Evolutionary conservation across 1,140 invertebrate species (phyloP), one percentile per base, ranked within the genome.

Genomic region (Orchestia grillus): DNA sequence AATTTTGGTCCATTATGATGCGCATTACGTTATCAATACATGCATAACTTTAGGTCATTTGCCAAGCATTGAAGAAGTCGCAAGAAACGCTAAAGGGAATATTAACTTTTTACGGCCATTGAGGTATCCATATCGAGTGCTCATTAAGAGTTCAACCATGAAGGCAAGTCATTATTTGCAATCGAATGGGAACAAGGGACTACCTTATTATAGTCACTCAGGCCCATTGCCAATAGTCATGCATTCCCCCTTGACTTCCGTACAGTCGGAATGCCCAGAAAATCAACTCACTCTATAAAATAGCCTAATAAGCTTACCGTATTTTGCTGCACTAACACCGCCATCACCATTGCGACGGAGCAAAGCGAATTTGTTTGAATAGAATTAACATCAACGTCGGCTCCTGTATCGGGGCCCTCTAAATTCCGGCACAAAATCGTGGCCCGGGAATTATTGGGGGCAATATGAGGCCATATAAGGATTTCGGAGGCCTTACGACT

Each of bases 311-410:
- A 94, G 92, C 92, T 94, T 45, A 94, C 41, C 92, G 92, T 94
- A 94, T 94, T 94, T 94, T 94, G 92, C 92, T 45, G 92, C 92
- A 40, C 92, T 94, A 94, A 94, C 92, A 47, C 92, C 92, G 92
- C 92, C 92, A 94, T 94, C 92, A 94, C 92, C 92, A 94, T 94
- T 94, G 43, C 92, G 44, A 94, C 92, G 43, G 36, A 94, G 92
- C 6, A 94, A 94, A 94, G 92, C 92, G 92, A 94, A 94, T 94
- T 94, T 94, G 92, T 94, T 94, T 94, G 92, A 94, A 94, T 94
- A 94, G 92, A 94, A 94, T 94, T 94, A 94, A 45, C 92, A 94
- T 94, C 92, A 94, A 94, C 92, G 92, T 94, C 92, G 44, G 92
- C 44, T 40, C 92, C 44, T 94, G 92, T 94, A 94, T 94, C 44